These are phyloP conservation scores for Litocranius walleri DNA, from an alignment of 2,113 vertebrate genomes.

Conservation along the genomic window DNA sequence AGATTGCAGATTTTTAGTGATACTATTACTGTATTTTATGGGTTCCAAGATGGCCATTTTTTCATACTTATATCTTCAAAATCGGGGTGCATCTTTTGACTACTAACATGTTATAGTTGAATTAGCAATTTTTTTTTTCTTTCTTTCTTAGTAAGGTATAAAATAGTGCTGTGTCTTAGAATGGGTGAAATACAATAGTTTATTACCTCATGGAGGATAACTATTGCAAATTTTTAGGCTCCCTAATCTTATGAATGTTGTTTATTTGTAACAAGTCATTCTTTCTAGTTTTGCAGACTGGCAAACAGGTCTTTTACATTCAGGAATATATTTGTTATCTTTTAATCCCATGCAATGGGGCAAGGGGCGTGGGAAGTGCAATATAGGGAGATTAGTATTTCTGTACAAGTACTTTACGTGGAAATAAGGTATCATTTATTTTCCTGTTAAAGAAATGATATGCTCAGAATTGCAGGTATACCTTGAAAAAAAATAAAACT, in stretches of 20 bases:
- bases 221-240: not conserved
- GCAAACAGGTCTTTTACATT: not conserved
- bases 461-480: not conserved
- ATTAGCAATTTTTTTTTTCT: not conserved
- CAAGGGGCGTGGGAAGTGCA: not conserved
- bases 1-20: not conserved
- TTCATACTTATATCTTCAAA: not conserved
- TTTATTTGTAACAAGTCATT: not conserved
- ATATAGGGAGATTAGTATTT: not conserved
- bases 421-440: not conserved
- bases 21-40: not conserved
- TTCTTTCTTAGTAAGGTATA: not conserved
- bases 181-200: not conserved
- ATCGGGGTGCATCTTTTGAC: not conserved
- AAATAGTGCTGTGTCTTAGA: not conserved
- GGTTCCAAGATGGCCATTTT: not conserved
- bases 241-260: not conserved
- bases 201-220: not conserved
- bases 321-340: not conserved
- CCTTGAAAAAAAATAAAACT: not conserved
- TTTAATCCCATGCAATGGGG: not conserved
- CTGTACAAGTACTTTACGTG: not conserved
- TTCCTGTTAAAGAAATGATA: not conserved
- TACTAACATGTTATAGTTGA: not conserved
- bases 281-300: not conserved